phyloP scores from a whole-genome alignment of 2,113 vertebrate genomes.

The Zosterops lateralis region DNA sequence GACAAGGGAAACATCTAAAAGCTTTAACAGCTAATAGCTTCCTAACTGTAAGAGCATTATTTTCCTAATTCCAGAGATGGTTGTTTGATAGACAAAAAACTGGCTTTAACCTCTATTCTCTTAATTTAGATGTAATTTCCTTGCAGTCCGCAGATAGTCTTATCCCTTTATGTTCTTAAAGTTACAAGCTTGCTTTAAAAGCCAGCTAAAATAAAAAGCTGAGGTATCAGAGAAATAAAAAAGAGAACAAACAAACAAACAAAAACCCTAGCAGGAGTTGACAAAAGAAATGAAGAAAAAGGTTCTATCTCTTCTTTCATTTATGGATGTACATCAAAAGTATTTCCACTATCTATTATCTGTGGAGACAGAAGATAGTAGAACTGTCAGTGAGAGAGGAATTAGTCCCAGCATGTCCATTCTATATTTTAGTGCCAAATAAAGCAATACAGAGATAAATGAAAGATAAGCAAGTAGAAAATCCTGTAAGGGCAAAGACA shows the following conservation, averaged over 20 bases:
- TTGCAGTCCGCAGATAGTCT: neutral
- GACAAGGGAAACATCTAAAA: conserved; percentile 27
- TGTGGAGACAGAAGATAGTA: neutral
- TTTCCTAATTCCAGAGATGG: conserved; percentile 17
- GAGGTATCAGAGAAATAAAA: neutral
- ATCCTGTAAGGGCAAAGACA: neutral
- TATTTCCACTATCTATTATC: neutral
- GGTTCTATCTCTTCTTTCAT: neutral
- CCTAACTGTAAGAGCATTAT: neutral
- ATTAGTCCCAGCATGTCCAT: neutral
- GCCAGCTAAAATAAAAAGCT: neutral
- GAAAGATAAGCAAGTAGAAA: conserved; percentile 18
- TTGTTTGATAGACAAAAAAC: conserved; percentile 33
- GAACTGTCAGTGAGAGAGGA: neutral
- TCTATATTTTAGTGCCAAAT: conserved; percentile 18
- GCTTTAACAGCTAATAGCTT: conserved; percentile 19
- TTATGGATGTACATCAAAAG: neutral
- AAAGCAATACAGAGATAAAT: conserved; percentile 18
- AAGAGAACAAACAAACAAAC: neutral
- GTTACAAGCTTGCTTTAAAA: neutral
- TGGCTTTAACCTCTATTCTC: neutral
- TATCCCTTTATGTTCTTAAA: neutral
- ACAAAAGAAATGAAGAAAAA: neutral
- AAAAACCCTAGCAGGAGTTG: neutral
- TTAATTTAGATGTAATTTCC: neutral